These are phyloP conservation scores for Natator depressus DNA, from an alignment of 2,113 vertebrate genomes.

Conservation along the genomic window DNA sequence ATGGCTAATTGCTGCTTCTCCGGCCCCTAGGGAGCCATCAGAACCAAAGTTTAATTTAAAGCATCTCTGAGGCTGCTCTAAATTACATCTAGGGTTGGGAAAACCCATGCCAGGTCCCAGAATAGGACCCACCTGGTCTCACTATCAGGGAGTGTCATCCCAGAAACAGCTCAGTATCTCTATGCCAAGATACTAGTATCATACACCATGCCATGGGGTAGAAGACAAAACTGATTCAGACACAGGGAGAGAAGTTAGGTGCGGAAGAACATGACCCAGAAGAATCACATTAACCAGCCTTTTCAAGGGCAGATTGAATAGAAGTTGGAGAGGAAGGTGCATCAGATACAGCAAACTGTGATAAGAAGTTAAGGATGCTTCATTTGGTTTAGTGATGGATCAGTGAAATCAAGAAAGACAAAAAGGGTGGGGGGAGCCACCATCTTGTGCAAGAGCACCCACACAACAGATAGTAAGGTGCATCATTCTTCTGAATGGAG, in stretches of 20 bases:
- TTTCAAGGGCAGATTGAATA: neutral
- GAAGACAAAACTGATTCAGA: neutral
- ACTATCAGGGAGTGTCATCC: no score
- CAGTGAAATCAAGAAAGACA: neutral
- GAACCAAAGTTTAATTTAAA: no score
- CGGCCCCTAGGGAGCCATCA: no score
- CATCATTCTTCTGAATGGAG: neutral
- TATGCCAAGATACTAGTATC: neutral
- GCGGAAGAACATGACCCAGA: neutral
- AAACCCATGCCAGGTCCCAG: no score
- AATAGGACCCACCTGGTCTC: no score
- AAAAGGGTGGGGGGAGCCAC: neutral
- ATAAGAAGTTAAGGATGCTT: neutral
- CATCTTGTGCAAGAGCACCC: neutral
- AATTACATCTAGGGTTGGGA: no score
- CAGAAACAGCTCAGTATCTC: neutral
- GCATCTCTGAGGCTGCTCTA: no score
- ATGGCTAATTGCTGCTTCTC: no score
- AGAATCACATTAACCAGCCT: neutral
- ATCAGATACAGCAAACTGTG: neutral
- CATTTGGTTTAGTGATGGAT: rapidly evolving
- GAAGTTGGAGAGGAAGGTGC: rapidly evolving
- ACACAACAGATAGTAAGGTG: neutral
- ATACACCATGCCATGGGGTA: neutral
- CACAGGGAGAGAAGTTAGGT: neutral